Evolutionary conservation across 2,797 vertebrate genomes (phyloP), one percentile per base, ranked within the genome.

Genomic region (Sebastolobus alascanus): DNA sequence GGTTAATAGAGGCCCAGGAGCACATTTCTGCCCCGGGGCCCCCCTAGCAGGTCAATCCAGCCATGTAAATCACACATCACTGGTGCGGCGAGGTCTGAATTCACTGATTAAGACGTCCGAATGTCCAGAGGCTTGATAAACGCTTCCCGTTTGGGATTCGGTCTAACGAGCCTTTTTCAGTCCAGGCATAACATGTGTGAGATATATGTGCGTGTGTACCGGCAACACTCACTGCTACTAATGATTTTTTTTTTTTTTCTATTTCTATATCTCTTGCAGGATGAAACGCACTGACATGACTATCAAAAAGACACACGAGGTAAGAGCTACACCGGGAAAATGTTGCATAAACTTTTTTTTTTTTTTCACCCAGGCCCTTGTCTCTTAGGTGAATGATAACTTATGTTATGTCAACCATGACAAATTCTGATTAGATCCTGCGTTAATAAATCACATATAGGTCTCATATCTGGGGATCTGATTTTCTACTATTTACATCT

Each of bases 341-440:
- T 16, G 22, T 25, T 43, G 7, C 29, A 38, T 68, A 31, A 6
- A 3, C 25, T 46, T 20, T n/a, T 33, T n/a, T 46, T 29, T 43
- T 29, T 52, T 67, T 63, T 55, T 12, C 10, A 31, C 60, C 2
- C 6, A 1, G 29, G 13, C 35, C 37, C 52, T 70, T 46, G 72
- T 60, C 33, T 76, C 65, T 22, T 2, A 37, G 37, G n/a, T 38
- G 73, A 73, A 65, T 33, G 20, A 68, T 68, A 40, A 84, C 85
- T 64, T 50, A 43, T 63, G 25, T 66, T 54, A 61, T 4, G 33
- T 77, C 71, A 80, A 35, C 72, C 54, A 8, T 82, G 78, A 67
- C 29, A 63, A 66, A 59, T 56, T 81, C 54, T 73, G 72, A 85
- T 87, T 82, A 72, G 46, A 87, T 69, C 38, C 25, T 78, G 74